phyloP scores from a whole-genome alignment of 2,113 vertebrate species.

The Carassius gibelio region DNA sequence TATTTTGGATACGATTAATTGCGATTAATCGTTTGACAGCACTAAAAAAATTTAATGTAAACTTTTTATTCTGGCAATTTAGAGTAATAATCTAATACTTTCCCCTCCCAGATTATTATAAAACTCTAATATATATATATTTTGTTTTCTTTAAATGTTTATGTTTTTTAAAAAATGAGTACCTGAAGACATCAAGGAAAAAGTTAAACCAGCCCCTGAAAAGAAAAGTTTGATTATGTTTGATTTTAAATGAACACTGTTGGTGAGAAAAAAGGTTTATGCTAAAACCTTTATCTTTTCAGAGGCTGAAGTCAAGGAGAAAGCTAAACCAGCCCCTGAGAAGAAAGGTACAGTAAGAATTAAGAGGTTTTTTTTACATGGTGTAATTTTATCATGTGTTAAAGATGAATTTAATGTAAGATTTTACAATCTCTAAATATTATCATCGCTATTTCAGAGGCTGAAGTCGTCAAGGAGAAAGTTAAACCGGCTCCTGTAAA shows the following conservation, averaged over 20 bases:
- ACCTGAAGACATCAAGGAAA: constrained; percentile 10
- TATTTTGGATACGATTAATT: too few species aligned
- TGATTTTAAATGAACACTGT: background rate
- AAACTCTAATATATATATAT: background rate
- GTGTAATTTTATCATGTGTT: background rate
- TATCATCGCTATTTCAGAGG: background rate
- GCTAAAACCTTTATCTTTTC: background rate
- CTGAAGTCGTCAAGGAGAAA: background rate
- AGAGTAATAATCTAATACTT: background rate
- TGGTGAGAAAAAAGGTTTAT: background rate
- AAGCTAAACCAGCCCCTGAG: constrained; percentile 53
- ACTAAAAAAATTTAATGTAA: background rate
- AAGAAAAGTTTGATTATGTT: constrained; percentile 31
- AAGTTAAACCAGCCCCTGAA: constrained; percentile 8
- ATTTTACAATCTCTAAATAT: background rate
- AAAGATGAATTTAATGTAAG: too few species aligned
- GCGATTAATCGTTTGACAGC: too few species aligned
- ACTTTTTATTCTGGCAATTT: background rate
- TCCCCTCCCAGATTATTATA: background rate
- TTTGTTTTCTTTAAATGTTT: constrained; percentile 1
- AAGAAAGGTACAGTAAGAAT: constrained; percentile 1
- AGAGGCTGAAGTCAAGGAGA: constrained; percentile 57
- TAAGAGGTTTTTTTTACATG: background rate
- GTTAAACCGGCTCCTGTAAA: too few species aligned
- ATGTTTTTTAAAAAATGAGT: background rate